Evolutionary conservation across 2,113 vertebrate species (phyloP).

Genomic region (Hypomesus transpacificus): DNA sequence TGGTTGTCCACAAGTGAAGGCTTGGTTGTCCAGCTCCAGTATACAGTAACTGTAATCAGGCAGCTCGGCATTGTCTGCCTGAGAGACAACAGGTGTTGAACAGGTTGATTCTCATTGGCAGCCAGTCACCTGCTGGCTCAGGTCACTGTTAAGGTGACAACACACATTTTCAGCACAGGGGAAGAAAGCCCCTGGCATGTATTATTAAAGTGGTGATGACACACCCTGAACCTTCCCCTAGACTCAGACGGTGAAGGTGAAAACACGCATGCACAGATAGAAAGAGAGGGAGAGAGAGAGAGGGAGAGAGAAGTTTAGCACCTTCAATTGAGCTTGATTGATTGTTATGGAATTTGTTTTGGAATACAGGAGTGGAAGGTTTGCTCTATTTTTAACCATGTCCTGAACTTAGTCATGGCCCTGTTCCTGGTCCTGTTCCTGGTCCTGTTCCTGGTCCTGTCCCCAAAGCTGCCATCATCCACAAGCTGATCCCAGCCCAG

Average conservation of each 20-base stretch:
- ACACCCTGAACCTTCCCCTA: not conserved
- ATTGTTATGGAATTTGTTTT: constrained; percentile 20
- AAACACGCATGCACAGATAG: no score
- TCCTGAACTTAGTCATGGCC: constrained; percentile 28
- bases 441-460: not conserved
- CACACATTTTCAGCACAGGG: not conserved
- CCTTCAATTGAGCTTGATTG: constrained; percentile 24
- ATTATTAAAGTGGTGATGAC: constrained; percentile 1
- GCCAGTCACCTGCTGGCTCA: constrained; percentile 1
- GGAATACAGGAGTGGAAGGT: not conserved
- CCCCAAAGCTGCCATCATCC: constrained; percentile 45
- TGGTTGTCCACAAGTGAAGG: no score
- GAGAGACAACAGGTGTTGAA: constrained; percentile 19
- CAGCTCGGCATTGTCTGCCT: constrained; percentile 3
- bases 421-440: constrained; percentile 51
- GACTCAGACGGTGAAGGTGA: no score
- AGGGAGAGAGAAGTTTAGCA: not conserved
- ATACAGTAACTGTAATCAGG: no score
- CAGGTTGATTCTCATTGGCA: constrained; percentile 9
- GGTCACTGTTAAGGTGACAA: not conserved
- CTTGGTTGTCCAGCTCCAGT: no score
- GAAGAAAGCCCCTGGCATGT: not conserved
- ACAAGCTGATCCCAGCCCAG: constrained; percentile 38
- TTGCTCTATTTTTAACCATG: constrained; percentile 43
- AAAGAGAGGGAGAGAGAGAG: no score